These are phyloP conservation scores for Heliothis peltigera DNA, from an alignment of 2,888 invertebrate species.

Conservation along the genomic window DNA sequence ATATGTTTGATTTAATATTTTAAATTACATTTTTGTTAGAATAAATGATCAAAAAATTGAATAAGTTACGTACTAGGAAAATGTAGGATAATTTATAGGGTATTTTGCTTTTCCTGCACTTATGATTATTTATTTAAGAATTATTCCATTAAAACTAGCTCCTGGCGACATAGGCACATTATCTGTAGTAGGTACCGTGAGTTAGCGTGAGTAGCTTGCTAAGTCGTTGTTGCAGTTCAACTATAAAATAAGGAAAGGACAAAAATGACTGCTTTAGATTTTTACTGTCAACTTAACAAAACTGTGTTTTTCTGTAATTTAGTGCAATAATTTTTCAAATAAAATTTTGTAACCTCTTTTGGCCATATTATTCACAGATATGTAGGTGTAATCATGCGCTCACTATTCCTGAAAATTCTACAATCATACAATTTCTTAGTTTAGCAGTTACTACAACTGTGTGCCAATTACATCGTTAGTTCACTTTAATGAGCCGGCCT, in stretches of 20 bases:
- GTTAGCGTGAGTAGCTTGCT: constrained; percentile 44
- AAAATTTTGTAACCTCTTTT: background rate
- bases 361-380: background rate
- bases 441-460: constrained; percentile 66
- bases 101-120: too few species aligned
- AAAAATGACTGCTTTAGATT: background rate
- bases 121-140: too few species aligned
- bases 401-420: constrained; percentile 57
- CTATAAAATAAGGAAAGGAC: constrained; percentile 10
- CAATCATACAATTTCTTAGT: constrained; percentile 70
- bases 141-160: background rate
- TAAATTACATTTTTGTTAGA: too few species aligned
- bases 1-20: too few species aligned
- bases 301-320: too few species aligned
- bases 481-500: constrained; percentile 78
- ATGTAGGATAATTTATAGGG: too few species aligned
- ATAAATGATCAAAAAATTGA: too few species aligned
- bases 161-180: constrained; percentile 1
- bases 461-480: constrained; percentile 85
- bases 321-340: too few species aligned
- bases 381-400: background rate
- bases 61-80: too few species aligned
- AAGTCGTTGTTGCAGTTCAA: constrained; percentile 43
- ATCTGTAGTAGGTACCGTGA: too few species aligned
- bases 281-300: background rate